These are phyloP conservation scores for Polyommatus icarus DNA, from an alignment of 2,888 invertebrate species.

Conservation along the genomic window DNA sequence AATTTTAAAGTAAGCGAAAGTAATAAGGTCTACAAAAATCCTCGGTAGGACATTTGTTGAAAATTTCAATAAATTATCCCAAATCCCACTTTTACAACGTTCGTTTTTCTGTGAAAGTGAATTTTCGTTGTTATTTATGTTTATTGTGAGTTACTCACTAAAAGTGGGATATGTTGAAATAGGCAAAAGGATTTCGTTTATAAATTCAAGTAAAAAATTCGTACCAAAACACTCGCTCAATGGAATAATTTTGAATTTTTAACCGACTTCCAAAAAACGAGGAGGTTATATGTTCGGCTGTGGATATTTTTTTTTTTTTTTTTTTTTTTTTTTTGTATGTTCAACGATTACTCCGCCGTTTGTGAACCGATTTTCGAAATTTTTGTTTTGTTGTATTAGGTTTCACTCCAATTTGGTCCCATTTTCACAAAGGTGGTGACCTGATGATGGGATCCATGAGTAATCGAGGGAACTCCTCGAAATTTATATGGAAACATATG, in stretches of 20 bases:
- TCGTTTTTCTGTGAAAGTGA: not conserved
- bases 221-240: not conserved
- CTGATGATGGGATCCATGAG: too few relatives aligned
- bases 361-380: too few relatives aligned
- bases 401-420: too few relatives aligned
- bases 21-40: not conserved
- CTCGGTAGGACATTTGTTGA: not conserved
- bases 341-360: too few relatives aligned
- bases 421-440: too few relatives aligned
- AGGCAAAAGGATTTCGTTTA: slow-evolving; percentile 3
- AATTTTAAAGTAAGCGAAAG: not conserved
- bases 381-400: too few relatives aligned
- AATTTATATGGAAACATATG: too few relatives aligned
- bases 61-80: not conserved
- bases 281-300: too few relatives aligned
- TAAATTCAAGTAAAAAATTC: not conserved
- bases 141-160: not conserved
- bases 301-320: too few relatives aligned
- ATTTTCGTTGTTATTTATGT: not conserved
- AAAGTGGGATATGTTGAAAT: not conserved
- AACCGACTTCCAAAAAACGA: too few relatives aligned
- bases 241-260: slow-evolving; percentile 4
- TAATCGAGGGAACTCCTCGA: too few relatives aligned
- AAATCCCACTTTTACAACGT: not conserved
- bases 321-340: too few relatives aligned